phyloP scores from a whole-genome alignment of 2,113 vertebrate genomes.

The Eidolon helvum region DNA sequence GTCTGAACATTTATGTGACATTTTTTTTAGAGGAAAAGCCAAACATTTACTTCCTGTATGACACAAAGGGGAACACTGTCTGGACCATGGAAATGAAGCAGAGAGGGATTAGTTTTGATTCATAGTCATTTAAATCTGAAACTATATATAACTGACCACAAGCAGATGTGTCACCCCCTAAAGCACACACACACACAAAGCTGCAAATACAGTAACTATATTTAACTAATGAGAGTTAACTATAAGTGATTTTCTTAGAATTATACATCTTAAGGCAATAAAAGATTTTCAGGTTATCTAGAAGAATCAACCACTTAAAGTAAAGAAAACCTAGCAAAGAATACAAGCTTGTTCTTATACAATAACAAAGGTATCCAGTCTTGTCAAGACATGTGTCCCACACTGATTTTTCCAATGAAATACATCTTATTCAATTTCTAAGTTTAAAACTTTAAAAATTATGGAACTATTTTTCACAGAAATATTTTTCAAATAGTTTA shows the following conservation, averaged over 20 bases:
- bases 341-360: not conserved
- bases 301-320: slow-evolving; percentile 2
- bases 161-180: slow-evolving; percentile 9
- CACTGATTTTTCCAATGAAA: not conserved
- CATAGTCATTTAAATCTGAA: slow-evolving; percentile 51
- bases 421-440: slow-evolving; percentile 11
- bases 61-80: slow-evolving; percentile 62
- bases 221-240: slow-evolving; percentile 38
- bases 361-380: not conserved
- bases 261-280: not conserved
- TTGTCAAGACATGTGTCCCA: not conserved
- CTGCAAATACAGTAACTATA: slow-evolving; percentile 12
- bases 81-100: slow-evolving; percentile 31
- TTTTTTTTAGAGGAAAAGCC: slow-evolving; percentile 46
- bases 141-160: slow-evolving; percentile 44
- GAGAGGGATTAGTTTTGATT: slow-evolving; percentile 27
- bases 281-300: slow-evolving; percentile 16
- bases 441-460: slow-evolving; percentile 47
- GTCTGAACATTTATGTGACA: slow-evolving; percentile 45
- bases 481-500: slow-evolving; percentile 28
- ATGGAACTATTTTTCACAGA: slow-evolving; percentile 14
- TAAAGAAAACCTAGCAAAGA: slow-evolving; percentile 28
- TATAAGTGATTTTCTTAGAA: slow-evolving; percentile 24
- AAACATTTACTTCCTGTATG: slow-evolving; percentile 55
- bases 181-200: not conserved